These are phyloP conservation scores for Drosophila pseudoobscura DNA, from an alignment of 1,140 invertebrate genomes.

Conservation along the genomic window DNA sequence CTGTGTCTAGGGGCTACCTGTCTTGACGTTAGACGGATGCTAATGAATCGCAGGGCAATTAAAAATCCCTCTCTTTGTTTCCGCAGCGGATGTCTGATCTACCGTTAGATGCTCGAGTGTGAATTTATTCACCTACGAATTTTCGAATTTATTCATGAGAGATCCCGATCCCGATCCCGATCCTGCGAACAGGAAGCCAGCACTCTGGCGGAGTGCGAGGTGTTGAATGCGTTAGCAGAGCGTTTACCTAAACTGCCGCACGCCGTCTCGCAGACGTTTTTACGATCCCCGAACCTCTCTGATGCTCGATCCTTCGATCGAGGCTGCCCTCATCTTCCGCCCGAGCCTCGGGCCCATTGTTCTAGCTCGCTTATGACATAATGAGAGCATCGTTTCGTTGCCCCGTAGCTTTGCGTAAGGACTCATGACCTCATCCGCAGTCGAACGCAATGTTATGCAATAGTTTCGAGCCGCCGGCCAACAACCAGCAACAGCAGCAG, in stretches of 20 bases:
- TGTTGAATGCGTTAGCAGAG: slow-evolving; percentile 54
- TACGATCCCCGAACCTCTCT: slow-evolving; percentile 30
- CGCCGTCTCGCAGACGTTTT: slow-evolving; percentile 25
- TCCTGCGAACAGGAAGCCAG: slow-evolving; percentile 49
- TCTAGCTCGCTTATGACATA: slow-evolving; percentile 66
- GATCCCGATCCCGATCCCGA: background rate
- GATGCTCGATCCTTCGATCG: slow-evolving; percentile 17
- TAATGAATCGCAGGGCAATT: slow-evolving; percentile 48
- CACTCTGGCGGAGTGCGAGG: slow-evolving; percentile 25
- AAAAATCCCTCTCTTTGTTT: slow-evolving; percentile 15
- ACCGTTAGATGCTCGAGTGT: slow-evolving; percentile 67
- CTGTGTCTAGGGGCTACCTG: slow-evolving; percentile 45
- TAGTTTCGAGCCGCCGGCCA: slow-evolving; percentile 11
- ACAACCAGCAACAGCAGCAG: slow-evolving; percentile 2
- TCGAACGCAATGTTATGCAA: slow-evolving; percentile 75
- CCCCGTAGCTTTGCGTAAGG: slow-evolving; percentile 49
- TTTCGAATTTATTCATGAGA: slow-evolving; percentile 59
- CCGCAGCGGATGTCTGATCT: slow-evolving; percentile 57
- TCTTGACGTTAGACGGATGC: slow-evolving; percentile 47
- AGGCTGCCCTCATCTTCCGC: background rate
- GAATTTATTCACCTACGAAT: slow-evolving; percentile 67
- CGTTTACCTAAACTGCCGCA: slow-evolving; percentile 49
- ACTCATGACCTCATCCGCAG: slow-evolving; percentile 28
- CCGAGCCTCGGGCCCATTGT: slow-evolving; percentile 39
- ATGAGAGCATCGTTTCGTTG: slow-evolving; percentile 40